Base-by-base conservation (phyloP, 2,113 vertebrate genomes). In the Euleptes europaea region DNA sequence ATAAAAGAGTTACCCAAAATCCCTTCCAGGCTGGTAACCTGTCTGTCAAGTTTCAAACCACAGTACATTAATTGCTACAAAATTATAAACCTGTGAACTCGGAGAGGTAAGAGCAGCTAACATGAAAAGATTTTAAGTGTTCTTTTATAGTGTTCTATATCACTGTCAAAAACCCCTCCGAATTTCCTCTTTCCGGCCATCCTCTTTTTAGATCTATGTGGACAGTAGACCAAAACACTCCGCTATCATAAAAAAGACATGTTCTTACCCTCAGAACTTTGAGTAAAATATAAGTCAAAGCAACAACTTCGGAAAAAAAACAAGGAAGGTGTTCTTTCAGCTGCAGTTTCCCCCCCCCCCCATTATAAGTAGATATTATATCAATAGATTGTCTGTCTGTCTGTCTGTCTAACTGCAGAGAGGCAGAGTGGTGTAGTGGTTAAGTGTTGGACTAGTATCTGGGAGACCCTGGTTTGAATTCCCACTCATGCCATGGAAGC, bases 201-300 rank as follows among this genome's bases (percentile, higher is more conserved):
- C 69, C 15, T 85, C 60, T 82, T 78, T 60, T 91, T 91, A 92
- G 86, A 31, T 66, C 71, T 84, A 35, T 84, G 71, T 85, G 82
- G 84, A 83, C 42, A 81, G 71, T 73, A 76, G 84, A 89, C 83
- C 88, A 91, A 92, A 93, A 90, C 44, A 92, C 13, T 51, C 26
- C 38, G 63, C 91, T 57, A 89, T 87, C 80, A 67, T 49, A 67
- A 65, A n/a, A 51, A 69, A 40, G 44, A 1, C 40, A n/a, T 5
- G 66, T 78, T 86, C 63, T 83, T 88, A 90, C 88, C 33, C 83
- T 31, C 2, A 85, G 90, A 90, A 91, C 54, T 49, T n/a, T 82
- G 88, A 88, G 88, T 93, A 91, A 91, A 93, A 91, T 28, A 31
- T 86, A 93, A 88, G 90, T 92, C 81, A 90, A 82, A 89, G 72